phyloP scores from a whole-genome alignment of 2,888 invertebrate genomes.

The Seira ritae region DNA sequence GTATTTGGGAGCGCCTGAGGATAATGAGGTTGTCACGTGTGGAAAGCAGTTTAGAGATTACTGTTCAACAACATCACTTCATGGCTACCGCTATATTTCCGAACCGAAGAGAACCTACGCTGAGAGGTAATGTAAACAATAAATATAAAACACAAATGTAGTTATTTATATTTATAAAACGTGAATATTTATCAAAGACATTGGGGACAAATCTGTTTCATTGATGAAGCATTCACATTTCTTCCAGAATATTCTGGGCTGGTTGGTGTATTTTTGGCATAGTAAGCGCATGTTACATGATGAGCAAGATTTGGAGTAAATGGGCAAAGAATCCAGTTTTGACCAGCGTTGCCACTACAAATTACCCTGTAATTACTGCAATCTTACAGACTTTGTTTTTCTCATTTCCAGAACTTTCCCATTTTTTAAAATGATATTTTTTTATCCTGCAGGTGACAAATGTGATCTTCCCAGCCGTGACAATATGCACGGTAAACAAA shows the following conservation, averaged over 20 bases:
- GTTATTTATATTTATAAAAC: background rate
- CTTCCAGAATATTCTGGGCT: conserved; percentile 61
- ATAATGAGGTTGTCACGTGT: conserved; percentile 38
- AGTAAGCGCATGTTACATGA: conserved; percentile 65
- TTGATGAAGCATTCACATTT: background rate
- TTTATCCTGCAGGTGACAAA: conserved; percentile 51
- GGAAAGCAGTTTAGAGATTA: conserved; percentile 65
- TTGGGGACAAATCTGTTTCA: background rate
- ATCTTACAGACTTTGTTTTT: background rate
- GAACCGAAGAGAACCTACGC: conserved; percentile 58
- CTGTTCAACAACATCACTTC: conserved; percentile 67
- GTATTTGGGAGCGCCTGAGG: conserved; percentile 28
- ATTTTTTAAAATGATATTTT: background rate
- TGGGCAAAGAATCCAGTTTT: conserved; percentile 71
- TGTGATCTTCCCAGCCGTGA: conserved; percentile 70
- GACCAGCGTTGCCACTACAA: conserved; percentile 70
- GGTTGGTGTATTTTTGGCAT: conserved; percentile 69
- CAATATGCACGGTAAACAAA: conserved; percentile 70
- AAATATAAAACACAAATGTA: background rate
- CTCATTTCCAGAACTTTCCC: background rate
- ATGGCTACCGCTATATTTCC: conserved; percentile 69
- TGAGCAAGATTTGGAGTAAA: conserved; percentile 69
- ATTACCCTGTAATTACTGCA: conserved; percentile 65
- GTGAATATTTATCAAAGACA: background rate
- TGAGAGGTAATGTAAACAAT: conserved; percentile 61